Conservation (phyloP, 2,113 vertebrate species). For the Nycticebus coucang region DNA sequence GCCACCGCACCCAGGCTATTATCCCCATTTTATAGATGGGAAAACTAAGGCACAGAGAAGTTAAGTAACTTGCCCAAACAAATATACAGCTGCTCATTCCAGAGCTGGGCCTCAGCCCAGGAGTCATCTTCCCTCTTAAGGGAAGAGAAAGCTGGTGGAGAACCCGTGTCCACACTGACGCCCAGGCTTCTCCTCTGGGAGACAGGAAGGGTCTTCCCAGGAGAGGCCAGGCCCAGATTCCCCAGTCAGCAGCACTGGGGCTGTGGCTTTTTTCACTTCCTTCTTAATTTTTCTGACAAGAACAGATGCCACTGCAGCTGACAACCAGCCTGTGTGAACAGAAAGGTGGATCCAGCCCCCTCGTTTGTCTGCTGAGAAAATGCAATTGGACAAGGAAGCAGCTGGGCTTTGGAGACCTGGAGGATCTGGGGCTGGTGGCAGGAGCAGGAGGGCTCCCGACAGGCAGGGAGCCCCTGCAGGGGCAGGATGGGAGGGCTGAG, state of each 20-base stretch:
- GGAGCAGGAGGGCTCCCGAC: not conserved
- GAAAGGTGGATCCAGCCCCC: conserved; percentile 20
- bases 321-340: conserved; percentile 60
- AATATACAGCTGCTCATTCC: not conserved
- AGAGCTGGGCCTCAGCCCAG: not conserved
- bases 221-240: not conserved
- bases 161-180: rapidly evolving
- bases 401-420: not conserved
- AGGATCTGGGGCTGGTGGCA: not conserved
- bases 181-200: rapidly evolving
- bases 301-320: conserved; percentile 74
- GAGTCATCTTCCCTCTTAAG: not conserved
- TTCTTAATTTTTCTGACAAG: conserved; percentile 75
- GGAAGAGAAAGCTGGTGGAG: not conserved
- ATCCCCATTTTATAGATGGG: not conserved
- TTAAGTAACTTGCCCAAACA: not conserved
- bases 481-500: not conserved
- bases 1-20: no score
- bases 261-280: conserved; percentile 18
- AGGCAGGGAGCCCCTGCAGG: not conserved
- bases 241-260: not conserved
- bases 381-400: conserved; percentile 53
- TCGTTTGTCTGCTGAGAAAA: conserved; percentile 59
- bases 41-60: not conserved
- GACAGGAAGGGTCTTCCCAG: not conserved